phyloP scores from a whole-genome alignment of 2,797 vertebrate species.

The Antrozous pallidus region DNA sequence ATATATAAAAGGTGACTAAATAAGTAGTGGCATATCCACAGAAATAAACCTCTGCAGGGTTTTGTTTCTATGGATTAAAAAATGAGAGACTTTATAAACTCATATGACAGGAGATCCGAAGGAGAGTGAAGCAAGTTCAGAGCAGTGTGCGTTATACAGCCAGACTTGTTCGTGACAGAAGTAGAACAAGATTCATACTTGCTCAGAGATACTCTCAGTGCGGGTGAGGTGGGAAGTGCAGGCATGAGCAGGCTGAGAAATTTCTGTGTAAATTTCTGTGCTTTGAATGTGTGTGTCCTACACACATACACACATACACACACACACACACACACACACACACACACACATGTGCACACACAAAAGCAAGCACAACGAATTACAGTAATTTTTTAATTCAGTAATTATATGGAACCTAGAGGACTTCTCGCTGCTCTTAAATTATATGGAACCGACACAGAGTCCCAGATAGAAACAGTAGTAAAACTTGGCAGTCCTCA shows the following conservation, averaged over 20 bases:
- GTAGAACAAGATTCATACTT: not conserved
- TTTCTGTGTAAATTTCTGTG: not conserved
- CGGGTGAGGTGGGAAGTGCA: not conserved
- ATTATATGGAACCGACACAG: not conserved
- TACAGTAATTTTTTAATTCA: not conserved
- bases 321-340: not conserved
- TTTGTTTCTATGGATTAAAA: not conserved
- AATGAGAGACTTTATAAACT: not conserved
- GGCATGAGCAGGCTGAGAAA: not conserved
- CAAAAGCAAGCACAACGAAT: not conserved
- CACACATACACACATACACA: not conserved
- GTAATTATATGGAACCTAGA: not conserved
- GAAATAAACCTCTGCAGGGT: not conserved
- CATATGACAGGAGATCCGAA: not conserved
- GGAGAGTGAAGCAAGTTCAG: not conserved
- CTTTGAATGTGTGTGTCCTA: not conserved
- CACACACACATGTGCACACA: not conserved
- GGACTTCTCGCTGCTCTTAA: not conserved
- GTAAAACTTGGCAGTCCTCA: not conserved
- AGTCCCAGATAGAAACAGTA: not conserved
- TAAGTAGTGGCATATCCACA: not conserved
- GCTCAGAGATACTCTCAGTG: fast-evolving
- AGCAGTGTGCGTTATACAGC: not conserved
- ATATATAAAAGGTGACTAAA: not conserved
- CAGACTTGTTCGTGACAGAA: not conserved